Evolutionary conservation across 1,140 invertebrate species (phyloP).

Genomic region (Cecropterus lyciades): DNA sequence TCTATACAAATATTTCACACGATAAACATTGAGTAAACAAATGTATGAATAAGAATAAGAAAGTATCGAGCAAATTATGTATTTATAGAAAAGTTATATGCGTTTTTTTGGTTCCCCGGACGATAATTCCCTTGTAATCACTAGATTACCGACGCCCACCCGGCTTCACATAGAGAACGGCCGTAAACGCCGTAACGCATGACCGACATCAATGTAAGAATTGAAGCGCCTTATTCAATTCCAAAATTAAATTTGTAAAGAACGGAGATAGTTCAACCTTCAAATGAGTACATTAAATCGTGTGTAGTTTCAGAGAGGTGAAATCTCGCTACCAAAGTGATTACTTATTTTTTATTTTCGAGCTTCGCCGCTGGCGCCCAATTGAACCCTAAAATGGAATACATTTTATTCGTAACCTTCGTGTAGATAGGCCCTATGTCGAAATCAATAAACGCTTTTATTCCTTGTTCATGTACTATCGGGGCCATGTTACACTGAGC

Average conservation of each 20-base stretch:
- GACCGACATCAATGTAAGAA: conserved; percentile 41
- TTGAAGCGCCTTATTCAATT: conserved; percentile 36
- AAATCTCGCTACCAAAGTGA: conserved; percentile 35
- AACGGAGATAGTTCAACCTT: conserved; percentile 14
- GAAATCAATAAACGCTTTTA: conserved; percentile 49
- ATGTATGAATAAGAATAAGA: conserved; percentile 48
- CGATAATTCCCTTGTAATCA: conserved; percentile 71
- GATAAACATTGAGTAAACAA: conserved; percentile 69
- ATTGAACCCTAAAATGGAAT: conserved; percentile 52
- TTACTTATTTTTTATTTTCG: conserved; percentile 32
- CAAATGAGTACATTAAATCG: conserved; percentile 27
- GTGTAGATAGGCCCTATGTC: conserved; percentile 28
- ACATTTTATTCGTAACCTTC: conserved; percentile 51
- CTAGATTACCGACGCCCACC: conserved; percentile 66
- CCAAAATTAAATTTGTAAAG: conserved; percentile 45
- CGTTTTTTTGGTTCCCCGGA: conserved; percentile 51
- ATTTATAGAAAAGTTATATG: conserved; percentile 63
- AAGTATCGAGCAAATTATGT: conserved; percentile 66
- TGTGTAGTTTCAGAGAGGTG: conserved; percentile 27
- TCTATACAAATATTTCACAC: conserved; percentile 59
- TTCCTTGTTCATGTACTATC: conserved; percentile 36
- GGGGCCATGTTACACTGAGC: conserved; percentile 41
- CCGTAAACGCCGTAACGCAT: conserved; percentile 42
- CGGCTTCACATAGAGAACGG: conserved; percentile 56
- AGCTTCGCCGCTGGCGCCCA: conserved; percentile 28